Base-by-base conservation (phyloP, 1,140 invertebrate species). In the Drosophila hydei region DNA sequence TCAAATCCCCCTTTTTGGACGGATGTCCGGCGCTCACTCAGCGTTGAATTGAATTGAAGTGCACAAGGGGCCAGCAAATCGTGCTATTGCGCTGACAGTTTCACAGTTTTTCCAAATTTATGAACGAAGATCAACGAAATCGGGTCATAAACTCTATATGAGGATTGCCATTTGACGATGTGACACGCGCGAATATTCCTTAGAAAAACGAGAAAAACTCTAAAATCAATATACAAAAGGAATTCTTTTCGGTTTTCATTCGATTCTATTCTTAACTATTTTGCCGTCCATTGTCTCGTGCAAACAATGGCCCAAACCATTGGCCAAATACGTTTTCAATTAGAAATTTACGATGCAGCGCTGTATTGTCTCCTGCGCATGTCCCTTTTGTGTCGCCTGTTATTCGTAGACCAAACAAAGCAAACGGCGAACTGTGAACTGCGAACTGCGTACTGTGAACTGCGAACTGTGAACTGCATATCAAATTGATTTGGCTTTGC, bases 321-420 rank as follows among this genome's bases (percentile, higher is more conserved):
- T 40, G 43, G 45, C 47, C 62, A 75, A 85, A 84, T 79, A 62
- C 77, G 59, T 85, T 79, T 85, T 85, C 80, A 85, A 85, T 85
- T 85, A 85, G 67, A 77, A 87, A 81, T 88, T 85, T 87, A 85
- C 77, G 81, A 87, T 83, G 74, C 60, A 55, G 25, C 45, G n/a
- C 30, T 42, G 14, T 52, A 69, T 79, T 80, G 77, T 80, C 48
- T 6, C 4, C 8, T 30, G 11, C 11, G 12, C 23, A 55, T 33
- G 8, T 30, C 54, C 45, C 23, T 71, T 71, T 77, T 81, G 63
- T 77, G 36, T 43, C 25, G 54, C 25, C 38, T 14, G n/a, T 16
- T 38, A 27, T 14, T 42, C 40, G 27, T 50, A 64, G 23, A 40
- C 54, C 16, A 67, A 70, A 70, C 67, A 70, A 71, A 72, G 63